Evolutionary conservation across 1,140 invertebrate species (phyloP), one percentile per base, ranked within the genome.

Genomic region (Drosophila prosaltans): DNA sequence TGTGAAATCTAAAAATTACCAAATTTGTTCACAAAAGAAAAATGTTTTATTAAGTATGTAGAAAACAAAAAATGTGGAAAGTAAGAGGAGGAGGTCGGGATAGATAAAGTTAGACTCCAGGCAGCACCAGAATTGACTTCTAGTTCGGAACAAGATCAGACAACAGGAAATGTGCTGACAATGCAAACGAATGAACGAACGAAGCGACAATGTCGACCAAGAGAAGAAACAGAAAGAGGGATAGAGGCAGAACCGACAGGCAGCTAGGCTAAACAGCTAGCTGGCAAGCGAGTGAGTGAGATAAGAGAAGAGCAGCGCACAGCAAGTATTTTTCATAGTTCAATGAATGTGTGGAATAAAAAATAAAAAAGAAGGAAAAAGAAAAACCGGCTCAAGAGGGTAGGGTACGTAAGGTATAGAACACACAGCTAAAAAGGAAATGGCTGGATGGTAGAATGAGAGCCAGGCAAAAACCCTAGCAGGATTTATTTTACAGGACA

Each of bases 401-500:
- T 26, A 51, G 24, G 45, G 45, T 10, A 32, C 11, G 24, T 16
- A 16, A 16, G 16, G 16, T 16, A 26, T 54, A 54, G 1, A 36
- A 51, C 8, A 51, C 45, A 59, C 36, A 5, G 62, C 62, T 48
- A 48, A 64, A 64, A 64, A 64, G 62, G 62, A 64, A 64, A 64
- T 24, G 40, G 41, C 48, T 48, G 16, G 30, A 26, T 48, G 6
- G 45, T 9, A 40, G 39, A 16, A 9, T 21, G 21, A 51, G 45
- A 51, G 45, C 2, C 45, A 51, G 45, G 45, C 45, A 51, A 51
- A 51, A 51, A 24, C 45, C 24, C 45, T 2, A 43, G 62, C 62
- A 64, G 45, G 30, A 45, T 64, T 64, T 64, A 30, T 43, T 30
- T 64, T 64, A 32, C 51, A 43, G 40, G n/a, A 78, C 76, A 78